Conservation (phyloP, 1,140 invertebrate genomes). For the Calliopsis andreniformis region DNA sequence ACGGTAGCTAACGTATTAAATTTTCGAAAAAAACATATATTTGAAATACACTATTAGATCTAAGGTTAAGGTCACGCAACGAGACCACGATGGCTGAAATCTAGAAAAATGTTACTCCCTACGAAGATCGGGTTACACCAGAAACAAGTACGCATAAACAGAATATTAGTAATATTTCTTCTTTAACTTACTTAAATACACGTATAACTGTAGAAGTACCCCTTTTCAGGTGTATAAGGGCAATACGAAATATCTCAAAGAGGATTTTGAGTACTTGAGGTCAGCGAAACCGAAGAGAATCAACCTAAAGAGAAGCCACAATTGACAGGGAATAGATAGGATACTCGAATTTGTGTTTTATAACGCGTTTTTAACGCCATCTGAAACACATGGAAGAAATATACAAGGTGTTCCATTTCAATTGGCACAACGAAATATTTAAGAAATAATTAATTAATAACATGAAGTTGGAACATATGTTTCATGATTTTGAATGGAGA, state of each 20-base stretch:
- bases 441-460: too few species aligned
- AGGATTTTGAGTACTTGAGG: conserved; percentile 72
- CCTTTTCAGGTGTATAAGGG: conserved; percentile 67
- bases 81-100: conserved; percentile 73
- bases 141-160: not conserved
- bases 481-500: too few species aligned
- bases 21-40: not conserved
- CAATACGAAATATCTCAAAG: conserved; percentile 70
- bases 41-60: conserved; percentile 31
- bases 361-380: conserved; percentile 34
- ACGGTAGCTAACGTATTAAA: not conserved
- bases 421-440: too few species aligned
- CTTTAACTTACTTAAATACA: conserved; percentile 74
- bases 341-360: conserved; percentile 41
- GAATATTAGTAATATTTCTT: not conserved
- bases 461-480: too few species aligned
- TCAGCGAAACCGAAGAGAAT: conserved; percentile 73
- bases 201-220: conserved; percentile 74
- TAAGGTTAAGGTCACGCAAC: conserved; percentile 73
- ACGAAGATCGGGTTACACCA: not conserved
- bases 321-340: conserved; percentile 44
- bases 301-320: conserved; percentile 43
- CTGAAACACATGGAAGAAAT: too few species aligned
- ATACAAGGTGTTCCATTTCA: too few species aligned
- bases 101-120: conserved; percentile 40